phyloP scores from a whole-genome alignment of 2,113 vertebrate species.

The Pollimyrus isidori region DNA sequence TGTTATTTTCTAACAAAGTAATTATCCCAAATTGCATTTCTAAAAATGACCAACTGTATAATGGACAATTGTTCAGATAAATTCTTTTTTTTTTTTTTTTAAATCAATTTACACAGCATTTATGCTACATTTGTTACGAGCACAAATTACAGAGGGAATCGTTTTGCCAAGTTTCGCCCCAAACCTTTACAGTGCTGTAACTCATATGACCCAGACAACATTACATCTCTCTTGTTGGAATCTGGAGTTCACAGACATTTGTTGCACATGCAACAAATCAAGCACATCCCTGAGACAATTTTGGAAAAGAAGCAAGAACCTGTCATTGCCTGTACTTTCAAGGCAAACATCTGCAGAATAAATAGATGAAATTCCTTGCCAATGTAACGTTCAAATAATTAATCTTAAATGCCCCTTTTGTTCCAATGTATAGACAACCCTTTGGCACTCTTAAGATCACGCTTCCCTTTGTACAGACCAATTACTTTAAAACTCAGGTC shows the following conservation, averaged over 20 bases:
- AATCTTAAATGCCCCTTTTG: conserved; percentile 21
- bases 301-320: not conserved
- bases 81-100: too few species aligned
- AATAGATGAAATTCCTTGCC: not conserved
- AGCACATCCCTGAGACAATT: not conserved
- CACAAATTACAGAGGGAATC: not conserved
- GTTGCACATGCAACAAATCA: not conserved
- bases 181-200: not conserved
- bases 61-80: not conserved
- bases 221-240: not conserved
- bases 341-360: conserved; percentile 1
- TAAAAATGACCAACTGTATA: not conserved
- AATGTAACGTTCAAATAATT: conserved; percentile 1
- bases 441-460: conserved; percentile 48
- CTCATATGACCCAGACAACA: not conserved
- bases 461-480: conserved; percentile 37
- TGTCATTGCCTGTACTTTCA: not conserved
- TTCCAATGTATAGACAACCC: conserved; percentile 31
- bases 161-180: not conserved
- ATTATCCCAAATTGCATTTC: not conserved
- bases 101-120: too few species aligned
- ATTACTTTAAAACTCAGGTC: conserved; percentile 39
- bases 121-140: not conserved
- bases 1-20: not conserved
- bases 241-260: not conserved